Base-by-base conservation (phyloP, 2,797 vertebrate species). In the Sternarchorhynchus goeldii region DNA sequence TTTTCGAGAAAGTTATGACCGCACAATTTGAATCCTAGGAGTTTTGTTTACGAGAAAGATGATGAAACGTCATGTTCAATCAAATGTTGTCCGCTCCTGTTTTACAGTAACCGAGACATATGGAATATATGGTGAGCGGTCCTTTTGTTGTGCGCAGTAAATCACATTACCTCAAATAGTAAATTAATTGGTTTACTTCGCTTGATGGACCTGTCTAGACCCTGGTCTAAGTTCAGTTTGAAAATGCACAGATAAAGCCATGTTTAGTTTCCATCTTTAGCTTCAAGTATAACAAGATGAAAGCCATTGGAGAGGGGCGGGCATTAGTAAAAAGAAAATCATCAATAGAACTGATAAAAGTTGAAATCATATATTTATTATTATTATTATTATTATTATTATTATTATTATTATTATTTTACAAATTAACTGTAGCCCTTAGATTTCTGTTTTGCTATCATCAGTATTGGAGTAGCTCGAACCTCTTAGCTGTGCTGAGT, bases 31-130 rank as follows among this genome's bases (percentile, higher is more conserved):
- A 79, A 86, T 83, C 87, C 88, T 8, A 6, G 17, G 58, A 16
- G 25, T 55, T 60, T 68, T 85, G 87, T 90, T 89, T 65, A 82
- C 87, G 83, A 86, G 83, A 84, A 80, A 69, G 81, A 59, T n/a
- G 55, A 65, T 25, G 41, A 57, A 53, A 55, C 16, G 55, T 39
- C 73, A 59, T 31, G 73, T 71, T 66, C 7, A 72, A 78, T 72
- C 76, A 72, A 53, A 78, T n/a, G 20, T 31, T 25, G 20, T 41
- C 20, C 41, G 68, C 7, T 2, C 2, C 59, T 62, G 32, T 6
- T 67, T 34, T 66, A 63, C 34, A 64, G 29, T 6, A 29, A 67
- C n/a, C 32, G 45, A 32, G 62, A 73, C 53, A 34, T 56, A 25
- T 10, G 57, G 29, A 17, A 14, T 60, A 56, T 14, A 17, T 20